Conservation (phyloP, 2,113 vertebrate species). For the Pardalotus punctatus region DNA sequence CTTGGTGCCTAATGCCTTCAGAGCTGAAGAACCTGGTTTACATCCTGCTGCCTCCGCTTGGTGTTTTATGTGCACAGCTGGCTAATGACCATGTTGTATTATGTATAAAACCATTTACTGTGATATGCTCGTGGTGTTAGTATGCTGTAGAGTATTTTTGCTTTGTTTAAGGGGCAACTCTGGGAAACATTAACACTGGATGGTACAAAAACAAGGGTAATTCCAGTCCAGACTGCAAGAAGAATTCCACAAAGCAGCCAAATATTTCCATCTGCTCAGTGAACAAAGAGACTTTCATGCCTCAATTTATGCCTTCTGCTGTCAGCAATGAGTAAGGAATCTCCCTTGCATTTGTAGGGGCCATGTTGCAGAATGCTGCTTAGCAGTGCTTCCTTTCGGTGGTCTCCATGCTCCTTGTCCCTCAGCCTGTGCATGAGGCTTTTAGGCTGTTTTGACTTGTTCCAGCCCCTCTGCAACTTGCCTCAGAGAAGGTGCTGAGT, state of each 20-base stretch:
- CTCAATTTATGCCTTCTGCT: not conserved
- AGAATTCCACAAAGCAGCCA: slow-evolving; percentile 25
- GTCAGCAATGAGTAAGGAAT: not conserved
- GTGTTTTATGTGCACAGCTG: slow-evolving; percentile 40
- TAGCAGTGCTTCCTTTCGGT: not conserved
- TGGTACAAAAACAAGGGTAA: slow-evolving; percentile 38
- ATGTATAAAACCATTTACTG: slow-evolving; percentile 25
- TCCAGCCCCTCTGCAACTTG: not conserved
- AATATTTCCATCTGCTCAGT: slow-evolving; percentile 60
- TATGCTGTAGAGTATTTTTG: not conserved
- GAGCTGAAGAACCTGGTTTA: not conserved
- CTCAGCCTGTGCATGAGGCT: not conserved
- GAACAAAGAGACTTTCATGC: not conserved
- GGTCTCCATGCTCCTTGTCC: not conserved
- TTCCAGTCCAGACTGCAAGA: slow-evolving; percentile 10
- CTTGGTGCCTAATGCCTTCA: not conserved
- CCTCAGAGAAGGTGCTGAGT: not conserved
- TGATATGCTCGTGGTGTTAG: not conserved
- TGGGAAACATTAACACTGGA: slow-evolving; percentile 23
- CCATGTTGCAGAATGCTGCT: not conserved
- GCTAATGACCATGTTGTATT: slow-evolving; percentile 30
- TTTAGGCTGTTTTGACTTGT: not conserved
- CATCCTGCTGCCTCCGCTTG: slow-evolving; percentile 5
- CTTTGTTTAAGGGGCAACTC: slow-evolving; percentile 31
- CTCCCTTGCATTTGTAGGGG: not conserved